Evolutionary conservation across 2,797 vertebrate genomes (phyloP).

Genomic region (Galagoides demidoff): DNA sequence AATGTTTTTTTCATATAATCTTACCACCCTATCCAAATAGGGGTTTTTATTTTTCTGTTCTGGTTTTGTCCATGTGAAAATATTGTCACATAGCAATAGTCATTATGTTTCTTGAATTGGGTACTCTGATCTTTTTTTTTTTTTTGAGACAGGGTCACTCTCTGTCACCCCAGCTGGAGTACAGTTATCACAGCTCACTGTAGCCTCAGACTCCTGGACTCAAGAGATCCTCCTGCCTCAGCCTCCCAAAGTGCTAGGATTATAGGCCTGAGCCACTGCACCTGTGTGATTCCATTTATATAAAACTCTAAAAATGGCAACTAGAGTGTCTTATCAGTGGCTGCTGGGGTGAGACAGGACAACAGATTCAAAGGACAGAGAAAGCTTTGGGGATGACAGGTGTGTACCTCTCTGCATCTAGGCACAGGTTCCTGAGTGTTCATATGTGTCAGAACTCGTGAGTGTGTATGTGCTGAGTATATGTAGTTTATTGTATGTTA

Average conservation of each 20-base stretch:
- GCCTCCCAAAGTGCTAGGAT: background rate
- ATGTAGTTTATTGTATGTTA: too few species aligned
- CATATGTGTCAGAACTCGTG: background rate
- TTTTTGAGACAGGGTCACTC: too few species aligned
- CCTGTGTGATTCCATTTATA: background rate
- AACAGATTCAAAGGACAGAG: background rate
- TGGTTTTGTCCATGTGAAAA: background rate
- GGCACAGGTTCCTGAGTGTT: background rate
- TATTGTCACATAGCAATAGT: background rate
- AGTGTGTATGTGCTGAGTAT: background rate
- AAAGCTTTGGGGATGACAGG: background rate
- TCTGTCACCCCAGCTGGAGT: too few species aligned
- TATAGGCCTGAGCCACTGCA: background rate
- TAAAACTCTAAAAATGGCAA: background rate
- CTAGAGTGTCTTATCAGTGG: background rate
- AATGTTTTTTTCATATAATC: background rate
- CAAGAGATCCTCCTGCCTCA: background rate
- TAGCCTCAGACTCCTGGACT: background rate
- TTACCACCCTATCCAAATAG: background rate
- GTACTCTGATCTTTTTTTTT: background rate
- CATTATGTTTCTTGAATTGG: background rate
- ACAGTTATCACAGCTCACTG: too few species aligned
- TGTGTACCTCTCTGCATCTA: rapidly evolving
- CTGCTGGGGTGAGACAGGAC: background rate
- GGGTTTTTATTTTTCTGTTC: background rate